These are phyloP conservation scores for Pseudochirops cupreus DNA, from an alignment of 2,797 vertebrate species.

Conservation along the genomic window DNA sequence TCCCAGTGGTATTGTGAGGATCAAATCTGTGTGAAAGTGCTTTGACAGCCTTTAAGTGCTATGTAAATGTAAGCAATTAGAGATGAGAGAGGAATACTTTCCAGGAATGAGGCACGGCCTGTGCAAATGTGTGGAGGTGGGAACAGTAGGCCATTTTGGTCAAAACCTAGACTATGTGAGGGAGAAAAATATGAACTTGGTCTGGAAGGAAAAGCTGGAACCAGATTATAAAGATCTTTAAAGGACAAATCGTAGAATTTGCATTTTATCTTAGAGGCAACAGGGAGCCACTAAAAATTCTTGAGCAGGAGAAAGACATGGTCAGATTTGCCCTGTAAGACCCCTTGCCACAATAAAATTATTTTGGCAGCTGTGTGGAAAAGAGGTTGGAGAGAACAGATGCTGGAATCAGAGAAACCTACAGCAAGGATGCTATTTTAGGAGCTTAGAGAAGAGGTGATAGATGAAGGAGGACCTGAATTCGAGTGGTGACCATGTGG, in stretches of 20 bases:
- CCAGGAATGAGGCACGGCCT: no score
- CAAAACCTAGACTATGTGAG: not conserved
- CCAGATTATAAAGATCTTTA: not conserved
- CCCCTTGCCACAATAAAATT: conserved; percentile 27
- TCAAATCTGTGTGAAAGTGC: no score
- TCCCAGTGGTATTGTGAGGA: no score
- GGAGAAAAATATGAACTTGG: not conserved
- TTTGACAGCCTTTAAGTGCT: no score
- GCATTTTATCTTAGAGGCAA: conserved; percentile 18
- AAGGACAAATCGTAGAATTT: not conserved
- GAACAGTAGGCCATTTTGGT: not conserved
- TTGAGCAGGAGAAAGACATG: conserved; percentile 22
- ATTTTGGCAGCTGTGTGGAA: not conserved
- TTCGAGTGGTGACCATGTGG: accelerated
- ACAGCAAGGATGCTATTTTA: accelerated
- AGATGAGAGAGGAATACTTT: no score
- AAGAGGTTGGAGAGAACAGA: not conserved
- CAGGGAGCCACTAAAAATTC: conserved; percentile 25
- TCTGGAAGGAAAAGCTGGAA: not conserved
- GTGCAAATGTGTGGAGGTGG: not conserved
- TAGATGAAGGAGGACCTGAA: accelerated
- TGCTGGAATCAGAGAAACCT: not conserved
- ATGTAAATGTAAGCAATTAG: no score
- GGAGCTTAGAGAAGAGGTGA: no score
- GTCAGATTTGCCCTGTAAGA: conserved; percentile 45